phyloP scores from a whole-genome alignment of 1,140 invertebrate species.

The Pseudomyrmex pallidus region DNA sequence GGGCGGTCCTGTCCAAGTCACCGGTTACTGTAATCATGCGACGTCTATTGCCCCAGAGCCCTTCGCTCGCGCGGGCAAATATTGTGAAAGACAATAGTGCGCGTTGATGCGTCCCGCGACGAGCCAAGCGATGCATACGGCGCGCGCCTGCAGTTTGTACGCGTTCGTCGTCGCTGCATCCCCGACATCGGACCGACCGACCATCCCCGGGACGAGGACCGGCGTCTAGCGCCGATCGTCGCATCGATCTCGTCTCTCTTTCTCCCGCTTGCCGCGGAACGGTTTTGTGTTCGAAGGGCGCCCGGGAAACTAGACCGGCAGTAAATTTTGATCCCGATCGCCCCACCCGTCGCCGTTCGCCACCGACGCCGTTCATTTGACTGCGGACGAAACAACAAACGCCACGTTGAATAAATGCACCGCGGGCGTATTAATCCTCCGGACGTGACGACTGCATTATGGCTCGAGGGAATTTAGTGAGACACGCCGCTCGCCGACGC shows the following conservation, averaged over 20 bases:
- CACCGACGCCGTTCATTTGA: conserved; percentile 49
- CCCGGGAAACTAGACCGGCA: conserved; percentile 37
- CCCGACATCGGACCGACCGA: neutral
- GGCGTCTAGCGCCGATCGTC: conserved; percentile 47
- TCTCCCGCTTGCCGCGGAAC: conserved; percentile 37
- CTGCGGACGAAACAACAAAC: conserved; percentile 66
- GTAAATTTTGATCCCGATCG: conserved; percentile 56
- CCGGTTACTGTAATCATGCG: conserved; percentile 51
- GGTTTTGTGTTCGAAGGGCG: conserved; percentile 59
- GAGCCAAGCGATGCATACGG: conserved; percentile 13
- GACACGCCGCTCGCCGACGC: conserved; percentile 34
- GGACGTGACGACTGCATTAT: conserved; percentile 65
- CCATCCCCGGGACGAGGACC: conserved; percentile 13
- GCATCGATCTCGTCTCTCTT: conserved; percentile 27
- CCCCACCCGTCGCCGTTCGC: neutral
- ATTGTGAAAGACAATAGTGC: conserved; percentile 58
- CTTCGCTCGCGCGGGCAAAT: conserved; percentile 31
- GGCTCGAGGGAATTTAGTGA: conserved; percentile 52
- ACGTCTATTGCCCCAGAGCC: conserved; percentile 41
- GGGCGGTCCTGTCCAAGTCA: conserved; percentile 31
- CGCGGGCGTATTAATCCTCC: conserved; percentile 63
- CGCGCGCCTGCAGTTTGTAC: conserved; percentile 23
- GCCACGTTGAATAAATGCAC: conserved; percentile 62
- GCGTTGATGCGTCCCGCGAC: conserved; percentile 36
- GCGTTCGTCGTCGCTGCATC: conserved; percentile 15